Percentiles rank a stretch among this genome's conserved stretches.
These are phyloP conservation scores for Pilophorus perplexus DNA, from an alignment of 2,888 invertebrate genomes.

Conservation along the genomic window DNA sequence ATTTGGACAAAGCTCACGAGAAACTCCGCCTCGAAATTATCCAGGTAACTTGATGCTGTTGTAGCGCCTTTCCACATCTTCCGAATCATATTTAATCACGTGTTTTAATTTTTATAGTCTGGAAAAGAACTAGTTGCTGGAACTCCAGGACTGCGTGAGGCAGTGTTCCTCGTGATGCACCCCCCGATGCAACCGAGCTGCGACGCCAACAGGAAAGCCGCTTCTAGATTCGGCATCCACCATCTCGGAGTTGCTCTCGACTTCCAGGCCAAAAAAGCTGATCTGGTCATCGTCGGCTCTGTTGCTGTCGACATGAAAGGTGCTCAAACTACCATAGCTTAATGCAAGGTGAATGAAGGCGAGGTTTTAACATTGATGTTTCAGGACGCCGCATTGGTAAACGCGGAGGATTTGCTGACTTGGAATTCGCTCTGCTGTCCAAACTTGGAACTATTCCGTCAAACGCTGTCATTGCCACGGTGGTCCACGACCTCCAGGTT, in stretches of 20 bases:
- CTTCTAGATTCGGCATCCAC: conserved; percentile 43
- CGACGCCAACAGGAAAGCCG: conserved; percentile 41
- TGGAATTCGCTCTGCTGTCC: conserved; percentile 78
- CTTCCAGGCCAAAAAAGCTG: conserved; percentile 58
- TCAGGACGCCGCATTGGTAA: conserved; percentile 76
- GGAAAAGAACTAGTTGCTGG: conserved; percentile 45
- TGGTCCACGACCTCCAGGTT: conserved; percentile 82
- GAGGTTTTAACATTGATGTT: too few species aligned
- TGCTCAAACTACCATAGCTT: too few species aligned
- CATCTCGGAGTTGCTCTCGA: conserved; percentile 43
- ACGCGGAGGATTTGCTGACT: conserved; percentile 81
- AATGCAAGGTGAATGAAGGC: too few species aligned
- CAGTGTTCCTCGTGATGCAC: conserved; percentile 44
- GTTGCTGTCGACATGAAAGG: conserved; percentile 79
- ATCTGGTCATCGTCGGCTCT: conserved; percentile 78
- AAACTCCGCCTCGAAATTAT: conserved; percentile 63
- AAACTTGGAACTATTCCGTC: conserved; percentile 74
- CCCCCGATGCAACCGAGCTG: conserved; percentile 45
- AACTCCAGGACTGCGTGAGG: conserved; percentile 45
- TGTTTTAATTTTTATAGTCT: conserved; percentile 27
- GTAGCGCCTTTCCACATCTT: too few species aligned
- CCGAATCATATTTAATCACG: too few species aligned
- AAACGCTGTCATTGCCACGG: conserved; percentile 71
- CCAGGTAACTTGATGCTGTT: too few species aligned
- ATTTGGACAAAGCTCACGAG: conserved; percentile 82